These are phyloP conservation scores for Perodicticus potto DNA, from an alignment of 2,797 vertebrate genomes.

Conservation along the genomic window DNA sequence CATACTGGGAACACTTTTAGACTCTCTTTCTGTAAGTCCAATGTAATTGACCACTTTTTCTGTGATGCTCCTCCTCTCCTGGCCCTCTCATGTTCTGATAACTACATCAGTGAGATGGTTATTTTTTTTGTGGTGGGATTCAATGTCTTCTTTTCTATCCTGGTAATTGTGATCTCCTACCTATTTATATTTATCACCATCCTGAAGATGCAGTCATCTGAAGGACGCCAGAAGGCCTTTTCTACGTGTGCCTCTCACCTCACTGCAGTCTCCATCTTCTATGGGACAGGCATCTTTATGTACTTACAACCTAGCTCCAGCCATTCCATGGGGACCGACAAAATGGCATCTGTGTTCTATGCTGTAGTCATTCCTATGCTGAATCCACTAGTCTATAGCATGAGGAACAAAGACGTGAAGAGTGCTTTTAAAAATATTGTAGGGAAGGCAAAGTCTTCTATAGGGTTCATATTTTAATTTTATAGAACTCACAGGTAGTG, in stretches of 20 bases:
- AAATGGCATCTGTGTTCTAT: conserved; percentile 84
- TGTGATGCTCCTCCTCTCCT: conserved; percentile 86
- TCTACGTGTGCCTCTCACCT: conserved; percentile 87
- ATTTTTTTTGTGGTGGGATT: conserved; percentile 81
- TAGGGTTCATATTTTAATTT: conserved; percentile 42
- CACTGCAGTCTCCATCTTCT: conserved; percentile 83
- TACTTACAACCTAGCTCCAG: conserved; percentile 81
- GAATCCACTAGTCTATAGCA: conserved; percentile 86
- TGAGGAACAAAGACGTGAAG: conserved; percentile 84
- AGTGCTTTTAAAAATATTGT: conserved; percentile 74
- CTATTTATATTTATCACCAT: conserved; percentile 81
- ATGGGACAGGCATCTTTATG: conserved; percentile 84
- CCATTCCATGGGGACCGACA: conserved; percentile 78
- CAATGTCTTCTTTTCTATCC: conserved; percentile 2
- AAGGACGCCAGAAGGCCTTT: conserved; percentile 81
- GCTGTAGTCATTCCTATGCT: conserved; percentile 84
- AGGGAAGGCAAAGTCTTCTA: conserved; percentile 28
- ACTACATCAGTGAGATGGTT: conserved; percentile 71
- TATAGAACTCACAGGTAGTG: background rate
- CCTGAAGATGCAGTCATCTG: conserved; percentile 76
- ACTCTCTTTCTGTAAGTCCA: conserved; percentile 81
- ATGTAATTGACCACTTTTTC: conserved; percentile 85
- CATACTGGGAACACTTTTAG: conserved; percentile 81
- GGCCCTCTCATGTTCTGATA: conserved; percentile 81
- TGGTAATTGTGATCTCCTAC: conserved; percentile 80